phyloP scores from a whole-genome alignment of 2,113 vertebrate genomes.

The Climacteris rufus region DNA sequence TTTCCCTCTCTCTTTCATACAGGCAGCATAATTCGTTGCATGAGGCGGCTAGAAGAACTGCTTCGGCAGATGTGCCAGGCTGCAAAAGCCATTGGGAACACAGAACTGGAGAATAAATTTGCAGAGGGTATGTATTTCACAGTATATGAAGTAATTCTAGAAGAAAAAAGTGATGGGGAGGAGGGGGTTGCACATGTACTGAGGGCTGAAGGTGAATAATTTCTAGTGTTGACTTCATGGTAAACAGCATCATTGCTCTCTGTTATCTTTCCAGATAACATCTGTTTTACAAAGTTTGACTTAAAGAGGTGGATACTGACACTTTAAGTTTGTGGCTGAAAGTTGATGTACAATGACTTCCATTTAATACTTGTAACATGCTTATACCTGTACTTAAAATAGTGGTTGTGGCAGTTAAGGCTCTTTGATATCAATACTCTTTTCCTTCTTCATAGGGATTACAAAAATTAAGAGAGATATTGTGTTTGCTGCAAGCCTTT shows the following conservation, averaged over 20 bases:
- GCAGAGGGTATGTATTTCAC: constrained; percentile 82
- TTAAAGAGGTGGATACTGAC: neutral
- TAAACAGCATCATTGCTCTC: neutral
- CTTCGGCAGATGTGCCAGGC: constrained; percentile 97
- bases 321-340: neutral
- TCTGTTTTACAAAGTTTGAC: neutral
- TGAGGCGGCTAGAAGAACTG: constrained; percentile 92
- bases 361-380: neutral
- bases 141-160: neutral
- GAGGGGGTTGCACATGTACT: neutral
- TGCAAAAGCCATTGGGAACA: constrained; percentile 97
- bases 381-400: neutral
- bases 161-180: neutral
- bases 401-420: neutral
- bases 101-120: constrained; percentile 97
- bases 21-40: constrained; percentile 98
- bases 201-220: neutral
- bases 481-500: constrained; percentile 96
- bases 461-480: constrained; percentile 99
- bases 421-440: neutral
- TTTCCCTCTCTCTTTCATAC: neutral
- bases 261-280: neutral
- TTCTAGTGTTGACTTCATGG: neutral
- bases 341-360: neutral
- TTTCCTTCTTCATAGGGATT: constrained; percentile 78